Evolutionary conservation across 2,113 vertebrate species (phyloP).

Genomic region (Macaca fascicularis): T2T-MFA8v1.1 NC_088386.1:98593501-98594000

Average conservation of each 20-base stretch:
- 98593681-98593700: too few relatives aligned
- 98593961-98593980: too few relatives aligned
- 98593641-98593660: too few relatives aligned
- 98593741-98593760: background rate
- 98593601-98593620: too few relatives aligned
- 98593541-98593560: too few relatives aligned
- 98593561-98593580: too few relatives aligned
- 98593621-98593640: too few relatives aligned
- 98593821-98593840: background rate
- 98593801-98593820: slow-evolving; percentile 11
- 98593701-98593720: background rate
- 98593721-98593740: background rate
- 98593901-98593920: background rate
- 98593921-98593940: background rate
- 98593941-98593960: background rate
- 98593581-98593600: too few relatives aligned
- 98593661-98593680: too few relatives aligned
- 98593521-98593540: too few relatives aligned
- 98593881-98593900: background rate
- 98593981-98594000: too few relatives aligned
- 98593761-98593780: background rate
- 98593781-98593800: background rate
- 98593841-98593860: background rate
- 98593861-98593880: background rate
- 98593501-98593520: too few relatives aligned